These are phyloP conservation scores for Tigriopus californicus DNA, from an alignment of 2,888 invertebrate genomes.

Conservation along the genomic window DNA sequence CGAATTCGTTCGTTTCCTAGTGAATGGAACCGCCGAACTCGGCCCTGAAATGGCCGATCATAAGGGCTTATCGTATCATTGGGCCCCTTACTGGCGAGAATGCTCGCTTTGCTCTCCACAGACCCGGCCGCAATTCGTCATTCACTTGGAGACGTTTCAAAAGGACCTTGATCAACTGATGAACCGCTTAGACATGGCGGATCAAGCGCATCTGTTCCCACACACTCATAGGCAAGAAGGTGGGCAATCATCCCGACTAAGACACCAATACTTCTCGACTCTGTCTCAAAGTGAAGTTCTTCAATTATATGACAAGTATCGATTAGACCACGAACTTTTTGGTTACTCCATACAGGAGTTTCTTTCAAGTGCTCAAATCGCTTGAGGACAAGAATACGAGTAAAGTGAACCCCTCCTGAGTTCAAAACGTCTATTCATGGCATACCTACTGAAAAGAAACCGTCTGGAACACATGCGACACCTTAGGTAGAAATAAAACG, in stretches of 20 bases:
- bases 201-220: neutral
- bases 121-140: neutral
- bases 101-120: neutral
- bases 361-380: neutral
- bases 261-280: neutral
- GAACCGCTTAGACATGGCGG: neutral
- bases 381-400: too few relatives aligned
- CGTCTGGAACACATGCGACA: too few relatives aligned
- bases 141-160: neutral
- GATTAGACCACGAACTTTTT: neutral
- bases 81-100: conserved; percentile 3
- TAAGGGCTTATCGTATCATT: neutral
- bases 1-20: neutral
- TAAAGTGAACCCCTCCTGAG: too few relatives aligned
- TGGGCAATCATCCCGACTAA: neutral
- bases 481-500: too few relatives aligned
- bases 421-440: too few relatives aligned
- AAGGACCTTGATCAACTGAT: neutral
- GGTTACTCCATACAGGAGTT: neutral
- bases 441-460: too few relatives aligned
- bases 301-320: neutral
- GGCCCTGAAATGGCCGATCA: neutral
- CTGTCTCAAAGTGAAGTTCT: neutral
- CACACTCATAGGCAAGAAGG: neutral
- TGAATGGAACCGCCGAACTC: neutral